Base-by-base conservation (phyloP, 2,797 vertebrate genomes). In the Brachymystax lenok region DNA sequence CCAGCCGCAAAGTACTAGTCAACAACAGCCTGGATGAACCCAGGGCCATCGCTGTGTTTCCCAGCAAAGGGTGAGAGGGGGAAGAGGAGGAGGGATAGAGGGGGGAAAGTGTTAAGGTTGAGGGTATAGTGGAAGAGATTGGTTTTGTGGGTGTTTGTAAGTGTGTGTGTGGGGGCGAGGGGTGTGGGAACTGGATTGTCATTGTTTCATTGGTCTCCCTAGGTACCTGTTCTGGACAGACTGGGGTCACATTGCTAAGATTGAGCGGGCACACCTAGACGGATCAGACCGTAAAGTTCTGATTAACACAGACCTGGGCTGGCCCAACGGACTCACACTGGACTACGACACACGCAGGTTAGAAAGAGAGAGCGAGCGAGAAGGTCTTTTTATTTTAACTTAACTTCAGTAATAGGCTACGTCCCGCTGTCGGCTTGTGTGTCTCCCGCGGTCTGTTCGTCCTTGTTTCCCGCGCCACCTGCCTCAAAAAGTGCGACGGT, bases 151-250 rank as follows among this genome's bases (percentile, higher is more conserved):
- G 3, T 1, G 54, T 16, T 16, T 78, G 40, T 63, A 4, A 12
- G 12, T 16, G 7, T 21, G 14, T 56, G 54, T n/a, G 7, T 16
- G 40, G 35, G 0, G 7, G 40, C 1, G 56, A 40, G 13, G 24
- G 64, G 13, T 33, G 59, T n/a, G 2, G 8, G 30, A 13, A 33
- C 56, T 66, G 56, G 24, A 5, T 30, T 51, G 21, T 77, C 19
- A 73, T 21, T 75, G 33, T 35, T 75, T 83, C 52, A 74, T 21
- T 40, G 0, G 19, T 74, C 50, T 74, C 81, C 78, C n/a, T 86
- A 99, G 98, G 76, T 99, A 94, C 86, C 93, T 99, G 80, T 99
- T 99, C 91, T 99, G 98, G 98, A 99, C 97, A 0, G 98, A 99
- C 89, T 99, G 97, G 98, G 98, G 98, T 72, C 96, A 98, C 78